A percentile compares a stretch with the other conserved stretches of the same genome.
Evolutionary conservation across 1,140 invertebrate genomes (phyloP).

Genomic region (Asbolus verrucosus): DNA sequence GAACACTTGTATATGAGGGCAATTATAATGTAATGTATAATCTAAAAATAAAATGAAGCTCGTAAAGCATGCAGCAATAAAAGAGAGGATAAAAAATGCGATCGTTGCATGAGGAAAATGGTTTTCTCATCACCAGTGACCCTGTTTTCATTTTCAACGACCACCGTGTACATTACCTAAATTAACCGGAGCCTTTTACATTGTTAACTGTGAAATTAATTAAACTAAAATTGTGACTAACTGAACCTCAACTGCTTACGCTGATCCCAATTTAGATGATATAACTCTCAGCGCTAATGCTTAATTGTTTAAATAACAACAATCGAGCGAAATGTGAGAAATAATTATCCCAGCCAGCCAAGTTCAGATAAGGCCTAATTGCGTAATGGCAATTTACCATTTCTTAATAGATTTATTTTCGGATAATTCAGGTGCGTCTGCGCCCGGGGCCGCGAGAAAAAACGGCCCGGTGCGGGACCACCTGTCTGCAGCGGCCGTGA

Average conservation of each 20-base stretch:
- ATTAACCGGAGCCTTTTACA: slow-evolving; percentile 13
- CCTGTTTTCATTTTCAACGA: slow-evolving; percentile 2
- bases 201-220: slow-evolving; percentile 4
- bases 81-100: too few relatives aligned
- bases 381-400: too few relatives aligned
- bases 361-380: slow-evolving; percentile 32
- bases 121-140: too few relatives aligned
- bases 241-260: slow-evolving; percentile 4
- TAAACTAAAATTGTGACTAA: slow-evolving; percentile 13
- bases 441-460: too few relatives aligned
- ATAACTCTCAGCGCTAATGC: slow-evolving; percentile 29
- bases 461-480: slow-evolving; percentile 40
- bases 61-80: too few relatives aligned
- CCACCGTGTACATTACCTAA: neutral
- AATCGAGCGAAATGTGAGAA: slow-evolving; percentile 36
- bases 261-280: slow-evolving; percentile 33
- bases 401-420: too few relatives aligned
- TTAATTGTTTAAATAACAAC: slow-evolving; percentile 33
- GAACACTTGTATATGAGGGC: too few relatives aligned
- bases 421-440: too few relatives aligned
- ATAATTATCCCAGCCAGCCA: slow-evolving; percentile 14
- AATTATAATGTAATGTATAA: too few relatives aligned
- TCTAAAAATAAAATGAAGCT: too few relatives aligned
- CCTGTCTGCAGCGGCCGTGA: slow-evolving; percentile 34
- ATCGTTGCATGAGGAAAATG: too few relatives aligned